A percentile compares a stretch with the other conserved stretches of the same genome.
Evolutionary conservation across 2,797 vertebrate species (phyloP).

Genomic region (Pseudochaenichthys georgianus): DNA sequence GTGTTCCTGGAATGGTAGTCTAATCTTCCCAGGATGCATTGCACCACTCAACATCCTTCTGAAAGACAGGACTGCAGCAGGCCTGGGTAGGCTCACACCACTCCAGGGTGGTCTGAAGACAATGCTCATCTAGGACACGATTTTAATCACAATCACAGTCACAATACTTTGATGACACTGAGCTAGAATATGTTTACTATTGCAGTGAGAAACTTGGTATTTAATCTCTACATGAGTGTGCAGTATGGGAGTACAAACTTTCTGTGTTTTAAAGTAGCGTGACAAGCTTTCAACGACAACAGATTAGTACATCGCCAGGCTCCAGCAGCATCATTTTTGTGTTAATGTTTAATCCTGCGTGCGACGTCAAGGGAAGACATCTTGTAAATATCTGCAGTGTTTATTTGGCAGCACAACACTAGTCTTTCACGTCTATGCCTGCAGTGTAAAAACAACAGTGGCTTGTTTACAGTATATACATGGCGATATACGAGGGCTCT

Average conservation of each 20-base stretch:
- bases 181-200: constrained; percentile 35
- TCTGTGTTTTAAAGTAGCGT: constrained; percentile 21
- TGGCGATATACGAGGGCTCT: constrained; percentile 43
- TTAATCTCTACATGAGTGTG: constrained; percentile 39
- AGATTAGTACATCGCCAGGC: constrained; percentile 42
- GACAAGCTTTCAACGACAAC: constrained; percentile 46
- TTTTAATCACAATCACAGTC: background rate
- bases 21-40: constrained; percentile 41
- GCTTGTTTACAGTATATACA: constrained; percentile 63
- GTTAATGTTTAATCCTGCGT: constrained; percentile 53
- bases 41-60: constrained; percentile 37
- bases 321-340: constrained; percentile 50
- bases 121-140: constrained; percentile 17
- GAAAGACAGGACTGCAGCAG: constrained; percentile 54
- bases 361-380: constrained; percentile 34
- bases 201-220: constrained; percentile 21
- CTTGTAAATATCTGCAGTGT: constrained; percentile 58
- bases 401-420: constrained; percentile 62
- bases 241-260: constrained; percentile 28
- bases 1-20: background rate
- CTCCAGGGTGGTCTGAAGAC: constrained; percentile 50
- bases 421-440: constrained; percentile 32
- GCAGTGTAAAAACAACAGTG: constrained; percentile 61
- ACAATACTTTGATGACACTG: constrained; percentile 13
- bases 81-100: constrained; percentile 16